Base-by-base conservation (phyloP, 1,140 invertebrate species). In the Macrosteles quadrilineatus region DNA sequence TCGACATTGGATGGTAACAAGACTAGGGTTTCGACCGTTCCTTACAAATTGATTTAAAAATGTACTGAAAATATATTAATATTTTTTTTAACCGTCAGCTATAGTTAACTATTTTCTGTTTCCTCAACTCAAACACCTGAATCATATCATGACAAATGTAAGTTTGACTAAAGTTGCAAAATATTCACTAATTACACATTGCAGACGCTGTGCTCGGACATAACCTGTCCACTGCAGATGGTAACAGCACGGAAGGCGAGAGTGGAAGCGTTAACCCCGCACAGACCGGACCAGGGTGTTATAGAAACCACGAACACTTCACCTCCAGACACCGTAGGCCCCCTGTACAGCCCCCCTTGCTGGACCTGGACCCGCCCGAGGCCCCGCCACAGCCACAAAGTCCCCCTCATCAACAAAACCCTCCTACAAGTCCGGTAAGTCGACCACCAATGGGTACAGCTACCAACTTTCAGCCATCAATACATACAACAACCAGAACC, bases 191-290 rank as follows among this genome's bases (percentile, higher is more conserved):
- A n/a, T n/a, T n/a, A n/a, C n/a, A n/a, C n/a, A n/a, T 36, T 36
- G 4, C 36, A 69, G 68, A 69, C 45, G 63, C 69, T 9, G 63
- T 67, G 1, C 27, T 67, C 93, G 93, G 93, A 86, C 92, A 95
- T 86, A 94, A 94, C 85, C 86, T 94, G 87, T 93, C 92, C 75
- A 91, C 93, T 81, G 90, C 87, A 73, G 94, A 96, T 79, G 91
- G 89, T 70, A 93, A 90, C 83, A 94, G 92, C 79, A 87, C 92
- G 66, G 91, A 92, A 76, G 93, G 91, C 64, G 93, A 94, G 74
- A 87, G 87, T 53, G 84, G 86, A 31, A 87, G 81, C 68, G 81
- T 85, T 59, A 87, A 89, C 72, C 88, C 88, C 59, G 87, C 90
- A 3, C 86, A 89, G 75, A 91, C 90, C 12, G 90, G 89, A 12